These are phyloP conservation scores for Brachionus rubens DNA, from an alignment of 1,140 invertebrate species.

Conservation along the genomic window DNA sequence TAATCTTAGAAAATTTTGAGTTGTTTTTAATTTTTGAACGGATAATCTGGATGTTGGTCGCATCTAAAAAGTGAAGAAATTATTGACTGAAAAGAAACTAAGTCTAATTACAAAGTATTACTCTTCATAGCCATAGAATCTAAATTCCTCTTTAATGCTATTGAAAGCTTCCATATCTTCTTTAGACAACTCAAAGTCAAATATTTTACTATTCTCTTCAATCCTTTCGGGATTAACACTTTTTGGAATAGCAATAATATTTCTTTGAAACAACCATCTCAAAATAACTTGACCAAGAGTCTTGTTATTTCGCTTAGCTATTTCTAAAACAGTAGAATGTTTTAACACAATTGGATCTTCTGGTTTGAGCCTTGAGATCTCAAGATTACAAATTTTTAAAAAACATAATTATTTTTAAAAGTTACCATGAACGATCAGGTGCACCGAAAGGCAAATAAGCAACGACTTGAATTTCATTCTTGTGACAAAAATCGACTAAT, in stretches of 20 bases:
- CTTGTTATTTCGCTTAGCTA: conserved; percentile 22
- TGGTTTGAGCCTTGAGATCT: not conserved
- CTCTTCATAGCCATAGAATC: conserved; percentile 34
- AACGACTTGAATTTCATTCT: conserved; percentile 51
- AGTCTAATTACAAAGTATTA: conserved; percentile 8
- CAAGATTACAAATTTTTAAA: not conserved
- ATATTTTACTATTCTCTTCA: conserved; percentile 36
- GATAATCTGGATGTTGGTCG: too few relatives aligned
- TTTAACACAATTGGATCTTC: conserved; percentile 22
- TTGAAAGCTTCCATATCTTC: conserved; percentile 2
- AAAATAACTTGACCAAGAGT: conserved; percentile 30
- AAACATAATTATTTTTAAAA: not conserved
- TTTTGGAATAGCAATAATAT: conserved; percentile 45
- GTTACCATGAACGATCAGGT: conserved; percentile 25
- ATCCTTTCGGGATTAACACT: conserved; percentile 8
- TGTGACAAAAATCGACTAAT: conserved; percentile 54
- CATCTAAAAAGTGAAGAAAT: too few relatives aligned
- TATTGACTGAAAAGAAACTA: too few relatives aligned
- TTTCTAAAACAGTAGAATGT: not conserved
- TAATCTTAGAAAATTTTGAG: too few relatives aligned
- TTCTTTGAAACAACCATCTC: conserved; percentile 18
- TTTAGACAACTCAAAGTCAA: conserved; percentile 19
- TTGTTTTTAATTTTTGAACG: too few relatives aligned
- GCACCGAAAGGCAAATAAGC: conserved; percentile 41
- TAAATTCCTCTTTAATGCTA: conserved; percentile 23